Base-by-base conservation (phyloP, 2,113 vertebrate species). In the Pluvialis apricaria region DNA sequence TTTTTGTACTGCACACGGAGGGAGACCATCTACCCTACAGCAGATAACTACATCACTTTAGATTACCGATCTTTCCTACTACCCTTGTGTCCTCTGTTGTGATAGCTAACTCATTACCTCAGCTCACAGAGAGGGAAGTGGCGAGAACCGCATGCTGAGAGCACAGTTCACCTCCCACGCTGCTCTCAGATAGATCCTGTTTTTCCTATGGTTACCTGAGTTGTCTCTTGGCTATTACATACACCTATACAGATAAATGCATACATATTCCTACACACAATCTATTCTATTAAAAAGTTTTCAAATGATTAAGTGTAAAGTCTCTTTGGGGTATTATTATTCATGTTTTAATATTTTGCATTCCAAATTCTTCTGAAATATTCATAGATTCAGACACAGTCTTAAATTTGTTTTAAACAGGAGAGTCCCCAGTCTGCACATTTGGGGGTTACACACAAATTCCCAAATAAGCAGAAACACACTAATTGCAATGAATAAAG, bases 281-380 rank as follows among this genome's bases (percentile, higher is more conserved):
- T 16, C 5, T 8, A 84, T 26, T 42, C 25, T 36, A 54, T 32
- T 2, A 21, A 86, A 65, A 66, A 5, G 34, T 64, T 62, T 26
- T 61, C 31, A 82, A 71, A 49, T 38, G 1, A 68, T 31, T 9
- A 87, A 57, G 28, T 11, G 49, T 68, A 26, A 85, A 25, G 15
- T 47, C 64, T 55, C 58, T 86, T 78, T 29, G 64, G 22, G 31
- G 45, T 14, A 32, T 73, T 86, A 62, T 54, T 45, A 66, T 42
- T 62, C 52, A 26, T 21, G 45, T 72, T 58, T 90, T 51, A 75
- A 1, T 68, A 85, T 42, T 64, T 79, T 40, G 65, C 29, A 61
- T 76, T 72, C 26, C 44, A 78, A 84, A 87, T 75, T 71, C 45
- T 86, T 52, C 73, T 89, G 69, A 92, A 82, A 65, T 72, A 91